These are phyloP conservation scores for Atrina japonica DNA, from an alignment of 2,888 invertebrate genomes.

Conservation along the genomic window DNA sequence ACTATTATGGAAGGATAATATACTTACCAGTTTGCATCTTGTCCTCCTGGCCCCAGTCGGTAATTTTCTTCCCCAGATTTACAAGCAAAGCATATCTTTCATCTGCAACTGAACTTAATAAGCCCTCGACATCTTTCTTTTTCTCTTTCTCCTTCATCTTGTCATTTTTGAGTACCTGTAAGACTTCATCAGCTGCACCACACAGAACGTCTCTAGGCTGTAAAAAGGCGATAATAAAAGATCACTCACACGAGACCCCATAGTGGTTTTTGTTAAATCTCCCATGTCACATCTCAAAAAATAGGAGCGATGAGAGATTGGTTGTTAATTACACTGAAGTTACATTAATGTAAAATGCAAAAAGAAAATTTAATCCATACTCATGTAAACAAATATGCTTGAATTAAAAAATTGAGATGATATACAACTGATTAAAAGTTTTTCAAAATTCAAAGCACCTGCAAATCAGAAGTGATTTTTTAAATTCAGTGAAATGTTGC, in stretches of 20 bases:
- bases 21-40: slow-evolving; percentile 81
- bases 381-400: too few relatives aligned
- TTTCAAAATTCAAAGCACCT: too few relatives aligned
- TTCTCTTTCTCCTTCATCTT: slow-evolving; percentile 95
- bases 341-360: too few relatives aligned
- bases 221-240: too few relatives aligned
- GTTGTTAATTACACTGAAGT: neutral
- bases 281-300: too few relatives aligned
- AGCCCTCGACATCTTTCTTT: slow-evolving; percentile 92
- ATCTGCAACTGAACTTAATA: slow-evolving; percentile 91
- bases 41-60: slow-evolving; percentile 88
- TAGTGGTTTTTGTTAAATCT: too few relatives aligned
- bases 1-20: too few relatives aligned
- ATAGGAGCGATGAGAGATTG: neutral
- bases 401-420: too few relatives aligned
- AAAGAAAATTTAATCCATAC: too few relatives aligned
- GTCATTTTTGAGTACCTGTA: slow-evolving; percentile 96
- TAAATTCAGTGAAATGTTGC: too few relatives aligned
- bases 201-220: slow-evolving; percentile 97
- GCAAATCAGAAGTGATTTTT: too few relatives aligned
- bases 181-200: slow-evolving; percentile 99
- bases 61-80: slow-evolving; percentile 98
- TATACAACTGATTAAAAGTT: too few relatives aligned
- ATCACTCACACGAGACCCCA: neutral
- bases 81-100: slow-evolving; percentile 96